phyloP scores from a whole-genome alignment of 1,140 invertebrate species.

The Pogonognathellus flavescens region DNA sequence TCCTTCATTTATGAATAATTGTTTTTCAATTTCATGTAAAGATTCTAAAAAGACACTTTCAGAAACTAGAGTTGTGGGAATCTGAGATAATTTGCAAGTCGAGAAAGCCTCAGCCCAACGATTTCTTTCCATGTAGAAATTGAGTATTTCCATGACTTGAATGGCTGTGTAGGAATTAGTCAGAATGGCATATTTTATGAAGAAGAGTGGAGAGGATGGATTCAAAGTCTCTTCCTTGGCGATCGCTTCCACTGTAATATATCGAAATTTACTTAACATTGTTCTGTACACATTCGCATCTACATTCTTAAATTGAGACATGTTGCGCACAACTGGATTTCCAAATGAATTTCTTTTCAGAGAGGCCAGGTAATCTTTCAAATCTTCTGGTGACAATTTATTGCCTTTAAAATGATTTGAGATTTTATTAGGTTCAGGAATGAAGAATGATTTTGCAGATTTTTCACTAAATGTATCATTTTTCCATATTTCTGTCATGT shows the following conservation, averaged over 20 bases:
- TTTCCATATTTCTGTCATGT: background rate
- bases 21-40: background rate
- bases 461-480: background rate
- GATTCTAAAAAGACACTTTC: background rate
- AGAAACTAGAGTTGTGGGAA: background rate
- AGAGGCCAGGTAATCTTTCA: background rate
- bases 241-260: background rate
- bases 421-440: background rate
- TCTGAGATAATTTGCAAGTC: background rate
- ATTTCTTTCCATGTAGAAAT: slow-evolving; percentile 12
- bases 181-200: background rate
- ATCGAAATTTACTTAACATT: background rate
- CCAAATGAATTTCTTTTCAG: background rate
- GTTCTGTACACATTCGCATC: background rate
- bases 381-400: background rate
- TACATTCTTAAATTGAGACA: background rate
- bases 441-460: background rate
- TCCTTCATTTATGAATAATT: background rate
- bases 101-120: background rate
- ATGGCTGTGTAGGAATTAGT: background rate
- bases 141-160: background rate
- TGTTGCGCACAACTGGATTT: background rate
- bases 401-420: background rate
- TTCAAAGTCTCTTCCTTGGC: background rate
- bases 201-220: background rate